A percentile compares a stretch with the other conserved stretches of the same genome.
Conservation (phyloP, 1,140 invertebrate genomes). For the Listronotus bonariensis region DNA sequence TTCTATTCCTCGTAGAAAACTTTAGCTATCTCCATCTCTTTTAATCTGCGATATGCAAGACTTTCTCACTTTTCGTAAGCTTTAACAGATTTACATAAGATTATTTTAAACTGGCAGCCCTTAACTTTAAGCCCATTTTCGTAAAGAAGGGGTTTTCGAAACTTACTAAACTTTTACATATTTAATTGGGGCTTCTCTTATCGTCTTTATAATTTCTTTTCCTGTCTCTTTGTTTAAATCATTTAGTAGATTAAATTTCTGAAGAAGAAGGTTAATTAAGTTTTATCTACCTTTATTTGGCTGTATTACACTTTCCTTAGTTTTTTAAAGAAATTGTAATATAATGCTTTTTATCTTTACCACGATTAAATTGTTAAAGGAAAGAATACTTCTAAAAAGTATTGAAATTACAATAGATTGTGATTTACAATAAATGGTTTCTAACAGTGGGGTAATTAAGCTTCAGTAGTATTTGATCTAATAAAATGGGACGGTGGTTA, state of each 20-base stretch:
- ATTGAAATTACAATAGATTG: no score
- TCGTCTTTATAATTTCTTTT: conserved; percentile 42
- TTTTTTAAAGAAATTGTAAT: no score
- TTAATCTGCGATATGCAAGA: conserved; percentile 5
- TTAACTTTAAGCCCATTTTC: conserved; percentile 48
- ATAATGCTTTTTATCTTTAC: no score
- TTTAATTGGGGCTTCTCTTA: conserved; percentile 45
- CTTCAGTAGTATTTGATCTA: no score
- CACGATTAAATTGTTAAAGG: no score
- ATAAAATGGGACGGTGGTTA: no score
- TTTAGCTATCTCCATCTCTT: conserved; percentile 18
- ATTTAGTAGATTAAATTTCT: conserved; percentile 35
- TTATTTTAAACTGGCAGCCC: conserved; percentile 52
- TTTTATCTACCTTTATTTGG: conserved; percentile 14
- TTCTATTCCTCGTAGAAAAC: conserved; percentile 50
- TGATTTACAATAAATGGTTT: no score
- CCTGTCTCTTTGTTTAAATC: conserved; percentile 34
- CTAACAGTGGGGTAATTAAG: no score
- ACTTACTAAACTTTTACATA: conserved; percentile 48
- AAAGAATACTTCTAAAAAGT: no score
- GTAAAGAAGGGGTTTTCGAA: conserved; percentile 44
- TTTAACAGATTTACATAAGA: conserved; percentile 53
- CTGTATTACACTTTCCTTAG: neutral
- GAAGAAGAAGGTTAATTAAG: conserved; percentile 16
- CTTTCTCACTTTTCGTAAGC: conserved; percentile 45